These are phyloP conservation scores for Oncopeltus fasciatus DNA, from an alignment of 1,140 invertebrate genomes.

Conservation along the genomic window DNA sequence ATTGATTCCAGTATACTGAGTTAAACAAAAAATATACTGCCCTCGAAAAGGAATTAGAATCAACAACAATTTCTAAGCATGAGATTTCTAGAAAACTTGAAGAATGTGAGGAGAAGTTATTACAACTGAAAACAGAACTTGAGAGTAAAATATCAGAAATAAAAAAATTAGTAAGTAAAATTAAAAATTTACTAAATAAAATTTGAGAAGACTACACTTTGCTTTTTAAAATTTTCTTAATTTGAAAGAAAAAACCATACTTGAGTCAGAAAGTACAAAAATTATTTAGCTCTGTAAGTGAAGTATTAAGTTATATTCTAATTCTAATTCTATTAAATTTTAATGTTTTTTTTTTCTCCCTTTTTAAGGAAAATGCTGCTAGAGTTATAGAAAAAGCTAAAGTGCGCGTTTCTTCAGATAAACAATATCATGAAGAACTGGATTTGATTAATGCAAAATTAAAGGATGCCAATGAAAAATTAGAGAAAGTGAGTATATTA, in stretches of 20 bases:
- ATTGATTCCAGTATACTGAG: conserved; percentile 11
- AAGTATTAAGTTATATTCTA: no score
- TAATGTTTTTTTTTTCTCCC: no score
- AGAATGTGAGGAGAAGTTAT: conserved; percentile 16
- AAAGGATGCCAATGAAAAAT: not conserved
- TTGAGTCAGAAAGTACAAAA: not conserved
- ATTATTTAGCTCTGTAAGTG: not conserved
- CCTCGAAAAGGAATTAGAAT: conserved; percentile 15
- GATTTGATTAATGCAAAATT: not conserved
- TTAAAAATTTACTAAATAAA: no score
- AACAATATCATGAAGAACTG: not conserved
- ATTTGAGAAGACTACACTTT: not conserved
- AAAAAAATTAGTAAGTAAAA: conserved; percentile 36
- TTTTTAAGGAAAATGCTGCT: no score
- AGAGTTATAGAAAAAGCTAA: no score
- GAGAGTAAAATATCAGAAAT: conserved; percentile 39
- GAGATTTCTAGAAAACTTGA: conserved; percentile 8
- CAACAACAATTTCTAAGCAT: conserved; percentile 7
- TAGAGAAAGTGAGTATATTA: conserved; percentile 39
- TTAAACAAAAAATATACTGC: conserved; percentile 14
- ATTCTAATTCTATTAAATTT: no score
- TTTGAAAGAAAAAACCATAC: conserved; percentile 1
- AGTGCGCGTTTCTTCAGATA: no score
- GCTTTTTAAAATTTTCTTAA: not conserved
- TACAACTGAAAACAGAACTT: conserved; percentile 32